Evolutionary conservation across 2,888 invertebrate genomes (phyloP).

Genomic region (Apamea crenata): DNA sequence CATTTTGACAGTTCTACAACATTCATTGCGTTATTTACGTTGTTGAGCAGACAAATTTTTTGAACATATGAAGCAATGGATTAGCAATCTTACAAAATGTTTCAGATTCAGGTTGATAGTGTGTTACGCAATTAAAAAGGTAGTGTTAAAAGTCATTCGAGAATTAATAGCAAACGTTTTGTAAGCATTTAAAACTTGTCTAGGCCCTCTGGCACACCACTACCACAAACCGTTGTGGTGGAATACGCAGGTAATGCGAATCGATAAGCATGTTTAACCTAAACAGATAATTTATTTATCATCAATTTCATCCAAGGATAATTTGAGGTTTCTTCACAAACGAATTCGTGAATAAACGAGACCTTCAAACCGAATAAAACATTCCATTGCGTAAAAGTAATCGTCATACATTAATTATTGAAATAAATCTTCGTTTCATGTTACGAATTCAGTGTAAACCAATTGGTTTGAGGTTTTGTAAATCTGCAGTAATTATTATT

Average conservation of each 20-base stretch:
- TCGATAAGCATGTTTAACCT: neutral
- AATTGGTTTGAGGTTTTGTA: slow-evolving; percentile 1
- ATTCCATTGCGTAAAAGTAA: neutral
- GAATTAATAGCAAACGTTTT: neutral
- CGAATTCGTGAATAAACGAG: neutral
- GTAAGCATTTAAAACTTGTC: neutral
- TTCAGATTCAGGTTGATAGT: too few relatives aligned
- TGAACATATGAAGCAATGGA: too few relatives aligned
- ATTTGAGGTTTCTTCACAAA: neutral
- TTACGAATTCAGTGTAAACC: neutral
- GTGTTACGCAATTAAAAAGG: neutral
- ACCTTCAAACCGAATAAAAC: neutral
- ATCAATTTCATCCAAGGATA: neutral
- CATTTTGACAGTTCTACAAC: neutral
- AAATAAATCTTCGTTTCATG: neutral
- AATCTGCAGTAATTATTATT: neutral
- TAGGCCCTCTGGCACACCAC: neutral
- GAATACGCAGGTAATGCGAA: neutral
- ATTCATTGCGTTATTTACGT: neutral
- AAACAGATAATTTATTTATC: neutral
- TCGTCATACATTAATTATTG: slow-evolving; percentile 5
- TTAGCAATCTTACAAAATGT: too few relatives aligned
- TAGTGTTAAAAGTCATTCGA: neutral
- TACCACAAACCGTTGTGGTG: neutral
- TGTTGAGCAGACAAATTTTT: neutral